Conservation (phyloP, 2,888 invertebrate species). For the Argyresthia albistria region DNA sequence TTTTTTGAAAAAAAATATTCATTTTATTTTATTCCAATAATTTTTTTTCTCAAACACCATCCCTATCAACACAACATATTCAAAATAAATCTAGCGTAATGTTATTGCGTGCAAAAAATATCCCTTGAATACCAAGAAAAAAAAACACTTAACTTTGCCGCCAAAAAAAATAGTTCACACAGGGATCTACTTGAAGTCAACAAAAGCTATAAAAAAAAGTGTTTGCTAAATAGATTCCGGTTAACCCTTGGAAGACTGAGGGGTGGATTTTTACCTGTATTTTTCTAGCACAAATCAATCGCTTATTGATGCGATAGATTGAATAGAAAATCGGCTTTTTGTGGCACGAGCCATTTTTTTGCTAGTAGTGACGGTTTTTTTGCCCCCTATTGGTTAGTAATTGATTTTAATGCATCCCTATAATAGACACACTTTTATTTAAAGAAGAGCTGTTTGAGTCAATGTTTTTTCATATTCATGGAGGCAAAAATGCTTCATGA, state of each 20-base stretch:
- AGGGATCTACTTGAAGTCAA: slow-evolving; percentile 24
- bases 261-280: slow-evolving; percentile 8
- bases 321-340: neutral
- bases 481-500: too few species aligned
- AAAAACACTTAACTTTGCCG: slow-evolving; percentile 27
- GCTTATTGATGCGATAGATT: neutral
- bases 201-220: slow-evolving; percentile 24
- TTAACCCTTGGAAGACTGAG: neutral
- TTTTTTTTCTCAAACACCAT: slow-evolving; percentile 14
- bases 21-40: too few species aligned
- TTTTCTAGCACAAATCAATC: neutral
- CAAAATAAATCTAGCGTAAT: slow-evolving; percentile 35
- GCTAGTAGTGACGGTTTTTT: neutral
- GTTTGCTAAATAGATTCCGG: slow-evolving; percentile 14
- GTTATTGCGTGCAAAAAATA: slow-evolving; percentile 38
- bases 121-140: slow-evolving; percentile 19
- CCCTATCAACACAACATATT: slow-evolving; percentile 30
- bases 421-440: too few species aligned
- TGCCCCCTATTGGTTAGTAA: neutral
- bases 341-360: slow-evolving; percentile 5
- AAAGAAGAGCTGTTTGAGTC: too few species aligned
- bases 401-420: neutral
- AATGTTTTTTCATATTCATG: too few species aligned
- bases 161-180: slow-evolving; percentile 30
- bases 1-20: too few species aligned